Conservation (phyloP, 2,888 invertebrate species). For the Calameuta pallipes region DNA sequence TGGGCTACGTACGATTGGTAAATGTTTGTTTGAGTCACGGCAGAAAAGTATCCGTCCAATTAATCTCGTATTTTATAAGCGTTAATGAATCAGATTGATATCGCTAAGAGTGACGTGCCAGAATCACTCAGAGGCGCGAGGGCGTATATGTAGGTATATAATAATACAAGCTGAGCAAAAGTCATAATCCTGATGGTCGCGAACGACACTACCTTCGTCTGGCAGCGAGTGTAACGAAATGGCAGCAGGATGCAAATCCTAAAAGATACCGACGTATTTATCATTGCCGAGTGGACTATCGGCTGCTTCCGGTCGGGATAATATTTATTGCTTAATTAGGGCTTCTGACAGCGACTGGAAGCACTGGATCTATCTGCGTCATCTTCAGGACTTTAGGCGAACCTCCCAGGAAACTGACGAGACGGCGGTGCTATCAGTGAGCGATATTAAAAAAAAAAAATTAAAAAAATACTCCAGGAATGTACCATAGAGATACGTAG, state of each 20-base stretch:
- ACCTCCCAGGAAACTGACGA: background rate
- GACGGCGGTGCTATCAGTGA: background rate
- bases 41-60: constrained; percentile 48
- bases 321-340: constrained; percentile 49
- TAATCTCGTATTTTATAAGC: constrained; percentile 53
- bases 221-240: background rate
- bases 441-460: background rate
- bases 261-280: background rate
- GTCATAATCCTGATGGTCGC: background rate
- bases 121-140: constrained; percentile 30
- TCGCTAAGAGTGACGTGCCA: constrained; percentile 33
- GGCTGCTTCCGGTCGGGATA: constrained; percentile 34
- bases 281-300: background rate
- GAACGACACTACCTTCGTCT: background rate
- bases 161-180: background rate
- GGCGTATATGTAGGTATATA: background rate
- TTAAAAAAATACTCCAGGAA: background rate
- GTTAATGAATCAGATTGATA: constrained; percentile 46
- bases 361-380: background rate
- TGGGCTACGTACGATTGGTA: constrained; percentile 24
- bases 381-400: background rate
- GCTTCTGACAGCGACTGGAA: constrained; percentile 9
- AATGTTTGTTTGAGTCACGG: background rate
- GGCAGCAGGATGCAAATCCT: background rate
- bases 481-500: background rate